Percentiles rank a stretch among this genome's conserved stretches.
Conservation (phyloP, 2,888 invertebrate species). For the Acronicta alni region DNA sequence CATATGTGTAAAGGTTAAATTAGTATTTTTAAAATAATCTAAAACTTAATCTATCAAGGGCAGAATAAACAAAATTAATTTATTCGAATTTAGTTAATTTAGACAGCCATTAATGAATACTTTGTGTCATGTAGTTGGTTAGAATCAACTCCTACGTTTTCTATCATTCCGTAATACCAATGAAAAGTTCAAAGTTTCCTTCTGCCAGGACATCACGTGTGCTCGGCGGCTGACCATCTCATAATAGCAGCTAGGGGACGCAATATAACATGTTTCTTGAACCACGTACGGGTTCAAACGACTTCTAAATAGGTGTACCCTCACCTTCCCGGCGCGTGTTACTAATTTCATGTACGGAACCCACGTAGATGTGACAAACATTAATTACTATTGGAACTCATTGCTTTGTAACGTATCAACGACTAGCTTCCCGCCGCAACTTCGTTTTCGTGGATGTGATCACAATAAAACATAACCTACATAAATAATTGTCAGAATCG, state of each 20-base stretch:
- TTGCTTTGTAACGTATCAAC: no score
- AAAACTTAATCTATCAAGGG: no score
- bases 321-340: conserved; percentile 16
- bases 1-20: no score
- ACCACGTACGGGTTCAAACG: conserved; percentile 35
- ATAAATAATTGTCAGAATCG: no score
- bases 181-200: conserved; percentile 3
- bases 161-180: conserved; percentile 10
- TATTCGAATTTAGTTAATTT: no score
- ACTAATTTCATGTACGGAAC: conserved; percentile 17
- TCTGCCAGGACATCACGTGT: conserved; percentile 5
- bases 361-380: neutral
- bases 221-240: conserved; percentile 15
- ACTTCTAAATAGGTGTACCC: conserved; percentile 36
- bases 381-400: neutral
- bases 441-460: no score
- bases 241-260: conserved; percentile 24
- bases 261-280: conserved; percentile 14
- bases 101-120: no score
- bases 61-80: no score
- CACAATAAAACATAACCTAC: no score
- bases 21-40: no score
- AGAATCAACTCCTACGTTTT: conserved; percentile 13
- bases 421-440: no score
- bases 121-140: neutral